Evolutionary conservation across 2,888 invertebrate species (phyloP).

Genomic region (Rhagophthalmus giganteus): DNA sequence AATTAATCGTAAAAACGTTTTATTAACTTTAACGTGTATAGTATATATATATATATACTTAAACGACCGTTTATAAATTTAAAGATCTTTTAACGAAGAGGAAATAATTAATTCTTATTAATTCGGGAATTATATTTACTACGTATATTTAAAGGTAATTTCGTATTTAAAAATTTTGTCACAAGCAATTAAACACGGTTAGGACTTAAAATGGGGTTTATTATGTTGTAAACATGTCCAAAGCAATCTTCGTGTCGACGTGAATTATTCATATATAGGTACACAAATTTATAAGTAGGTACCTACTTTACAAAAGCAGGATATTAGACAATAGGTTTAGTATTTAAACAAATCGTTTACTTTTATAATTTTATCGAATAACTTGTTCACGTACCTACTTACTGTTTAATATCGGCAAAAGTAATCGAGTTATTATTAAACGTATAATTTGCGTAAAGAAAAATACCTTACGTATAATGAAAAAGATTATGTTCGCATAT

Average conservation of each 20-base stretch:
- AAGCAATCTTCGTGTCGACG: slow-evolving; percentile 26
- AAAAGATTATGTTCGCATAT: slow-evolving; percentile 26
- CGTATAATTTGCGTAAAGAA: too few species aligned
- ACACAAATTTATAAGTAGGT: slow-evolving; percentile 28
- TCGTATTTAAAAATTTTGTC: slow-evolving; percentile 28
- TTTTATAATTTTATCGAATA: slow-evolving; percentile 8
- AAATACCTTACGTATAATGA: slow-evolving; percentile 24
- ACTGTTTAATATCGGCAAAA: too few species aligned
- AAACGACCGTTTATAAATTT: too few species aligned
- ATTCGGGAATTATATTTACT: slow-evolving; percentile 19
- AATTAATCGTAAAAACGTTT: too few species aligned
- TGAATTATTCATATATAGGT: slow-evolving; percentile 31
- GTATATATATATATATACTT: too few species aligned
- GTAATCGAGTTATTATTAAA: too few species aligned
- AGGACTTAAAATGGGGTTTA: slow-evolving; percentile 29
- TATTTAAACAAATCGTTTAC: slow-evolving; percentile 20
- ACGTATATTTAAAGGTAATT: slow-evolving; percentile 25
- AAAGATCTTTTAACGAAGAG: too few species aligned
- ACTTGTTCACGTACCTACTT: too few species aligned
- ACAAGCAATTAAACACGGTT: slow-evolving; percentile 33
- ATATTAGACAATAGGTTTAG: slow-evolving; percentile 20
- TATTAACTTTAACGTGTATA: too few species aligned
- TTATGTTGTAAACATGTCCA: slow-evolving; percentile 34
- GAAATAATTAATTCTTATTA: slow-evolving; percentile 25
- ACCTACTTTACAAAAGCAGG: slow-evolving; percentile 26